phyloP scores from a whole-genome alignment of 2,888 invertebrate genomes.

The Andrena marginata region DNA sequence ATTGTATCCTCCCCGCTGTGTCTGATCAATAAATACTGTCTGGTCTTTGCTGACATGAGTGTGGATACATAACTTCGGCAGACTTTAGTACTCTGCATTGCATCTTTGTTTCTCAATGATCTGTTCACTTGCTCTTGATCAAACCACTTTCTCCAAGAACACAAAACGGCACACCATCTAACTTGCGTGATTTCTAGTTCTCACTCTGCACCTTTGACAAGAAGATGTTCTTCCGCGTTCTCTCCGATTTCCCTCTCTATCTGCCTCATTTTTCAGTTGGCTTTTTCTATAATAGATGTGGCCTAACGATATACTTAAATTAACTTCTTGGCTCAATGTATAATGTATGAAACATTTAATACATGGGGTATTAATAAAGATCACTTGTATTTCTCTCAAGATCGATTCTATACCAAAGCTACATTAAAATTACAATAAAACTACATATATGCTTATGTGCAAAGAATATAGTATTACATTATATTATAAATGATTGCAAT shows the following conservation, averaged over 20 bases:
- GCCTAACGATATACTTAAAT: slow-evolving; percentile 63
- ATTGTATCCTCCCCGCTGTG: slow-evolving; percentile 54
- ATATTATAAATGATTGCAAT: too few species aligned
- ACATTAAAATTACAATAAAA: background rate
- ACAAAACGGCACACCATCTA: slow-evolving; percentile 73
- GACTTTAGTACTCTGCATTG: slow-evolving; percentile 66
- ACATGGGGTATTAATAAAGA: slow-evolving; percentile 41
- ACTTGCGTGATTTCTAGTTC: slow-evolving; percentile 74
- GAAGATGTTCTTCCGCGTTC: slow-evolving; percentile 68
- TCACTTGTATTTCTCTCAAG: background rate
- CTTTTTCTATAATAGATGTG: slow-evolving; percentile 70
- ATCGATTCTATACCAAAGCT: background rate
- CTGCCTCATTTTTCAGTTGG: slow-evolving; percentile 77
- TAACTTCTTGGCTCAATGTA: slow-evolving; percentile 63
- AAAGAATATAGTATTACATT: background rate
- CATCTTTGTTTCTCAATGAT: slow-evolving; percentile 65
- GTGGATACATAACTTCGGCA: slow-evolving; percentile 64
- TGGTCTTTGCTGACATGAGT: slow-evolving; percentile 74
- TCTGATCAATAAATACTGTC: slow-evolving; percentile 75
- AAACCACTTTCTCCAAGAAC: slow-evolving; percentile 58
- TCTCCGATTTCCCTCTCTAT: slow-evolving; percentile 75
- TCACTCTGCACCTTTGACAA: slow-evolving; percentile 73
- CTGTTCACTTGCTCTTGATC: slow-evolving; percentile 67
- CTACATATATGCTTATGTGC: background rate
- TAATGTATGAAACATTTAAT: slow-evolving; percentile 48